Base-by-base conservation (phyloP, 2,113 vertebrate genomes). In the Meriones unguiculatus region DNA sequence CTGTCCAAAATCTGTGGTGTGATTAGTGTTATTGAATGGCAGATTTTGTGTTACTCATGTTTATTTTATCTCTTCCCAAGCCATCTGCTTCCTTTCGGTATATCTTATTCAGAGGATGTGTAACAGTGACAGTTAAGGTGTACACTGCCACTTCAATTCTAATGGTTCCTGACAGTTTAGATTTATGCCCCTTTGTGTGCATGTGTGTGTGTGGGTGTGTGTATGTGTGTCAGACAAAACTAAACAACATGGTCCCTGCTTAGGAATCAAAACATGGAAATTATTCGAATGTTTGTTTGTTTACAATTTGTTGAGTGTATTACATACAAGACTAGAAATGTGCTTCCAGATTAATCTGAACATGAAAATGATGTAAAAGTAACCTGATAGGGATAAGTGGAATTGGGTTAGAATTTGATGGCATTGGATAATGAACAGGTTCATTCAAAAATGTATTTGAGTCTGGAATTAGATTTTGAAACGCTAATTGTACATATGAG, bases 61-160 rank as follows among this genome's bases (percentile, higher is more conserved):
- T 98, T 98, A 97, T 97, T 97, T 97, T 97, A 94, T 98, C 96
- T 82, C 88, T 98, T 97, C 57, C 93, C 95, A 72, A 97, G 76
- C 97, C 98, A 98, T 98, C 98, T 98, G 98, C 93, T 98, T 81
- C 41, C 90, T 84, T 64, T 78, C 80, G 64, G 41, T 97, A 35
- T 95, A n/a, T 97, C 98, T 98, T 94, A 95, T 28, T 96, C 38
- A 97, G 90, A 95, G 97, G 97, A 97, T 92, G 92, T 97, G 89
- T 95, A 95, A 90, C 65, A 85, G 77, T 93, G 96, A 91, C 90
- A 95, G 89, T 30, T 50, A 96, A 95, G 95, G 86, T 94, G 15
- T 62, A 62, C n/a, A 32, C 87, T 91, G 72, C 72, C 95, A 77
- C 11, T 84, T 50, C 64, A 28, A 9, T 64, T 87, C 57, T 67